These are phyloP conservation scores for Papilio machaon DNA, from an alignment of 1,140 invertebrate genomes.

Conservation along the genomic window DNA sequence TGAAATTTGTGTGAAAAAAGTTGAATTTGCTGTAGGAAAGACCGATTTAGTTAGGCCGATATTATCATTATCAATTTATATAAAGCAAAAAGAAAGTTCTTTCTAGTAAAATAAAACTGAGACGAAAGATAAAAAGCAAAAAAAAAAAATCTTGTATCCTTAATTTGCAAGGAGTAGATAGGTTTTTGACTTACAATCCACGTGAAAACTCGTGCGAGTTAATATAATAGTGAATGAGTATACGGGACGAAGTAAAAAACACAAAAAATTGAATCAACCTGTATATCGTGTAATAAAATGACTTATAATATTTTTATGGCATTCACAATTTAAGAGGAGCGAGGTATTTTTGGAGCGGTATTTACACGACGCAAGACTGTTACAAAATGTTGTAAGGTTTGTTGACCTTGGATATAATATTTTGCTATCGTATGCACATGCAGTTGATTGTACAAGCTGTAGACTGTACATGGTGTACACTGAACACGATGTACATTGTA, in stretches of 20 bases:
- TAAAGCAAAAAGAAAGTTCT: no score
- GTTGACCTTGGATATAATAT: slow-evolving; percentile 26
- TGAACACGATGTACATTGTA: not conserved
- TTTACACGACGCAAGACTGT: slow-evolving; percentile 30
- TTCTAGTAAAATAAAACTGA: no score
- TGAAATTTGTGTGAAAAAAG: no score
- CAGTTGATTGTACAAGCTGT: not conserved
- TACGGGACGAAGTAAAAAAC: not conserved
- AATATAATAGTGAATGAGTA: no score
- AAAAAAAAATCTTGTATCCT: no score
- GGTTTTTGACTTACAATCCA: no score
- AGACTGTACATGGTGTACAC: not conserved
- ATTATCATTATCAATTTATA: no score
- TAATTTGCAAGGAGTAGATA: no score
- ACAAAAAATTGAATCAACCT: slow-evolving; percentile 10
- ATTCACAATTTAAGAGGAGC: slow-evolving; percentile 38
- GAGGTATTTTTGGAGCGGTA: slow-evolving; percentile 25
- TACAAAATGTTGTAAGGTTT: slow-evolving; percentile 32
- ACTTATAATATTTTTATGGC: slow-evolving; percentile 40
- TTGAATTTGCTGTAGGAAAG: no score
- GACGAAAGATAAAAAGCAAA: no score
- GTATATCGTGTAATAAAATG: slow-evolving; percentile 34
- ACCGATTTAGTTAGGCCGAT: no score
- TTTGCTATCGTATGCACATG: not conserved
- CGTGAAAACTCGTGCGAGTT: no score